These are phyloP conservation scores for Bos taurus DNA, from an alignment of 2,113 vertebrate species.

Conservation along the genomic window ARS-UCD2.0 NC_037328.1:29128001-29128500, in stretches of 20 bases:
- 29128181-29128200: neutral
- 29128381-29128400: neutral
- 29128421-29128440: neutral
- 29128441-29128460: constrained; percentile 2
- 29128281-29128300: neutral
- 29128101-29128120: neutral
- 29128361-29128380: neutral
- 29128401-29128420: neutral
- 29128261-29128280: neutral
- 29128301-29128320: neutral
- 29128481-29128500: neutral
- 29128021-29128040: neutral
- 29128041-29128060: neutral
- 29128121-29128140: neutral
- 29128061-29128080: neutral
- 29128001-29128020: neutral
- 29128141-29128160: neutral
- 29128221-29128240: neutral
- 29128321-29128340: neutral
- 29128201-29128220: neutral
- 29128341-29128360: neutral
- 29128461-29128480: neutral
- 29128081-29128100: constrained; percentile 6
- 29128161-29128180: neutral
- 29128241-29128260: neutral